Conservation (phyloP, 2,888 invertebrate species). For the Priocnemis perturbator region DNA sequence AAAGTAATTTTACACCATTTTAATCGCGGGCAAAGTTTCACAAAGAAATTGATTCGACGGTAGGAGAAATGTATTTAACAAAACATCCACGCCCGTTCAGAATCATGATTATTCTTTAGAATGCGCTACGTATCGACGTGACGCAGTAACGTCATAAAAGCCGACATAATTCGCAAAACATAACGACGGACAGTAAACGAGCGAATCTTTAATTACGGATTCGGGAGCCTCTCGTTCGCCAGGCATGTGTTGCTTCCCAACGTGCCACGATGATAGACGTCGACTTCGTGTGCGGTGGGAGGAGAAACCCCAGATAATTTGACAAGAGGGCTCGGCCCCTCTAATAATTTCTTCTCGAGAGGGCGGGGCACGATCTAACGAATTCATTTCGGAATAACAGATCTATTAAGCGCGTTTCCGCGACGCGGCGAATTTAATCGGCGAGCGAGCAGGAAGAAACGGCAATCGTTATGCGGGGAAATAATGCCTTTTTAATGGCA, state of each 20-base stretch:
- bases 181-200: not conserved
- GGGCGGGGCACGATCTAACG: slow-evolving; percentile 26
- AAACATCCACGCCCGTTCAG: no score
- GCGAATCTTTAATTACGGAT: slow-evolving; percentile 27
- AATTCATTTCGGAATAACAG: slow-evolving; percentile 10
- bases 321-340: slow-evolving; percentile 39
- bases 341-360: slow-evolving; percentile 39
- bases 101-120: no score
- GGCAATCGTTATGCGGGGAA: no score
- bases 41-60: no score
- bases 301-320: slow-evolving; percentile 41
- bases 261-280: slow-evolving; percentile 36
- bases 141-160: no score
- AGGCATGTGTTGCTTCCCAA: slow-evolving; percentile 19
- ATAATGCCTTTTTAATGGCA: no score
- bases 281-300: slow-evolving; percentile 35
- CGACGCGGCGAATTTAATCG: not conserved
- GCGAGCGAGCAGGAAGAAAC: not conserved
- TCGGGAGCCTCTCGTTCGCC: slow-evolving; percentile 19
- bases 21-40: no score
- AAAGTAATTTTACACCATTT: no score
- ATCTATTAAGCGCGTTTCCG: slow-evolving; percentile 7
- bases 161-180: no score
- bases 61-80: no score
- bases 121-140: no score